These are phyloP conservation scores for Lethrus apterus DNA, from an alignment of 1,140 invertebrate genomes.

Conservation along the genomic window DNA sequence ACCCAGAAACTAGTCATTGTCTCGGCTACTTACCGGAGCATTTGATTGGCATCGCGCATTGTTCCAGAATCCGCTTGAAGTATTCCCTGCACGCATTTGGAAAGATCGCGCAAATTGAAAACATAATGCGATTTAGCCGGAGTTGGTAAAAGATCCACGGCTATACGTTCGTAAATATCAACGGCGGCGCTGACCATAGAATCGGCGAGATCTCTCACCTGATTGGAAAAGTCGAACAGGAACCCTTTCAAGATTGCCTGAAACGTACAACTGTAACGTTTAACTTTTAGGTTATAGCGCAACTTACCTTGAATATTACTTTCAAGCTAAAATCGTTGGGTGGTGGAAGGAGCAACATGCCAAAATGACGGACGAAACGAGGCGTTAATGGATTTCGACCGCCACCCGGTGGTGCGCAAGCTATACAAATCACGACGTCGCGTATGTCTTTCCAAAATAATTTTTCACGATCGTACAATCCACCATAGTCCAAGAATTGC, in stretches of 20 bases:
- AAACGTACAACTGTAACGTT: constrained; percentile 19
- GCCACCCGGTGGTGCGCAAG: constrained; percentile 83
- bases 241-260: constrained; percentile 70
- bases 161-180: constrained; percentile 71
- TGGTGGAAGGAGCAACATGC: constrained; percentile 65
- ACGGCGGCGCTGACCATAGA: constrained; percentile 71
- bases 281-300: constrained; percentile 8
- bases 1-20: not conserved
- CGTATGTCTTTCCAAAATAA: constrained; percentile 80
- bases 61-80: constrained; percentile 60
- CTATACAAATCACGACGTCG: constrained; percentile 72
- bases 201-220: constrained; percentile 61
- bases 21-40: constrained; percentile 45
- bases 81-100: constrained; percentile 85
- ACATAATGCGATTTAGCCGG: constrained; percentile 87
- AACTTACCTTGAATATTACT: constrained; percentile 66
- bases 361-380: constrained; percentile 80
- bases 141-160: constrained; percentile 71
- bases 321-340: constrained; percentile 68
- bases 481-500: constrained; percentile 74
- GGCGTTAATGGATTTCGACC: constrained; percentile 77
- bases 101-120: constrained; percentile 83
- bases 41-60: constrained; percentile 55
- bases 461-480: constrained; percentile 79
- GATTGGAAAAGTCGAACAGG: constrained; percentile 64